Conservation (phyloP, 2,113 vertebrate species). For the Corynorhinus townsendii region DNA sequence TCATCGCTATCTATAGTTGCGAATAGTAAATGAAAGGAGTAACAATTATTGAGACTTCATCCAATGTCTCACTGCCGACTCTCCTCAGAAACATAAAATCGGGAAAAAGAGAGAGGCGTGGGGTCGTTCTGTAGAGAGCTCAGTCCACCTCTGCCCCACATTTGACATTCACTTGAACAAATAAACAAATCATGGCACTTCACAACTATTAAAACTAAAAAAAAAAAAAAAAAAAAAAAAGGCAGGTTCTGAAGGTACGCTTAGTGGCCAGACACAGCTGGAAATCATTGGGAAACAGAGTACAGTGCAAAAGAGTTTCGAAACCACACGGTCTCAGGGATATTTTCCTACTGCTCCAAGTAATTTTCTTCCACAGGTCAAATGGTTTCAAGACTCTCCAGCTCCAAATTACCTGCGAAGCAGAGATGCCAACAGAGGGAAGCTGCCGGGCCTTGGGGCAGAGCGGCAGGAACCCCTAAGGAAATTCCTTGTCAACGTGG, state of each 20-base stretch:
- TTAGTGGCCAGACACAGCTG: constrained; percentile 90
- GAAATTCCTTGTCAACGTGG: constrained; percentile 74
- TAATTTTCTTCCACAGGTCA: constrained; percentile 87
- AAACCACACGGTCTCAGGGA: constrained; percentile 90
- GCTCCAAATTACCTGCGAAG: constrained; percentile 77
- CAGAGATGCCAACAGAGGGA: constrained; percentile 71
- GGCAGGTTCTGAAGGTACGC: constrained; percentile 75
- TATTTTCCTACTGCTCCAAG: constrained; percentile 92
- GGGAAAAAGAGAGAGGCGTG: not conserved
- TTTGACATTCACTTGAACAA: constrained; percentile 41
- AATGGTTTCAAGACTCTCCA: constrained; percentile 83
- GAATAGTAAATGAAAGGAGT: not conserved
- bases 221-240: constrained; percentile 35
- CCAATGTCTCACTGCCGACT: constrained; percentile 1
- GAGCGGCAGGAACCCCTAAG: constrained; percentile 70
- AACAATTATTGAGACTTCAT: not conserved
- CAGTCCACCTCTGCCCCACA: not conserved
- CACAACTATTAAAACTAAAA: constrained; percentile 42
- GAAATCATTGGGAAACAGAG: constrained; percentile 91
- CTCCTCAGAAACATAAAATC: not conserved
- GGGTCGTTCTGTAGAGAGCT: not conserved
- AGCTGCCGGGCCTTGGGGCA: constrained; percentile 71
- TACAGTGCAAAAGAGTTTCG: constrained; percentile 84
- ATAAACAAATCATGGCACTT: constrained; percentile 30
- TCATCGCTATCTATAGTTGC: not conserved